phyloP scores from a whole-genome alignment of 1,140 invertebrate species.

The Triops cancriformis region DNA sequence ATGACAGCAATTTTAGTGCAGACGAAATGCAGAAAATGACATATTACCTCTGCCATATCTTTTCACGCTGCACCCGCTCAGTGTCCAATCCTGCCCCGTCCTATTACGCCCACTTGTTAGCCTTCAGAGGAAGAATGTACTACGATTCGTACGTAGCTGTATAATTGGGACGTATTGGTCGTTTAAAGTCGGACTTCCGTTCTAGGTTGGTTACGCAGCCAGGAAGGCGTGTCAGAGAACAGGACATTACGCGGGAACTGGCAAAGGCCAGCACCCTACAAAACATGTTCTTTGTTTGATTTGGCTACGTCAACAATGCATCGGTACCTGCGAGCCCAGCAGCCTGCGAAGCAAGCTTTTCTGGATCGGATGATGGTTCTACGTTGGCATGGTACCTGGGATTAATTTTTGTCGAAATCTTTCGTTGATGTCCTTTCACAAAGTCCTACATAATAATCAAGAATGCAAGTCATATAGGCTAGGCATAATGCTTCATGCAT shows the following conservation, averaged over 20 bases:
- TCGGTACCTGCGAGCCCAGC: too few species aligned
- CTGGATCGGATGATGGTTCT: too few species aligned
- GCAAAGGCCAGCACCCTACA: background rate
- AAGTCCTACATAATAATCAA: too few species aligned
- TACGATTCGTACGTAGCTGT: conserved; percentile 27
- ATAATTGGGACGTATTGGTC: background rate
- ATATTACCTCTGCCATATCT: conserved; percentile 81
- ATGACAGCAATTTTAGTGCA: conserved; percentile 62
- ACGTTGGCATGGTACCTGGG: too few species aligned
- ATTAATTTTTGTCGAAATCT: too few species aligned
- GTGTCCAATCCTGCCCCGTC: conserved; percentile 89
- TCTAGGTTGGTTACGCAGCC: background rate
- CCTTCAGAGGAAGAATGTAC: conserved; percentile 52
- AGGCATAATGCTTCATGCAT: too few species aligned
- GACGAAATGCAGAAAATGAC: conserved; percentile 74
- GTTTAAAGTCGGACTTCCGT: background rate
- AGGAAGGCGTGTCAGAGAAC: background rate
- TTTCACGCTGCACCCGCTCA: conserved; percentile 71
- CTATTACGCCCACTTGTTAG: conserved; percentile 89
- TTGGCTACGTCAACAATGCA: too few species aligned
- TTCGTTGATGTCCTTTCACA: too few species aligned
- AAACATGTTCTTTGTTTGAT: background rate
- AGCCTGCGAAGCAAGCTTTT: too few species aligned
- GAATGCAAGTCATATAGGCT: too few species aligned
- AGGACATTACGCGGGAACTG: background rate